Evolutionary conservation across 2,113 vertebrate species (phyloP), one percentile per base, ranked within the genome.

Genomic region (Acrocephalus arundinaceus): DNA sequence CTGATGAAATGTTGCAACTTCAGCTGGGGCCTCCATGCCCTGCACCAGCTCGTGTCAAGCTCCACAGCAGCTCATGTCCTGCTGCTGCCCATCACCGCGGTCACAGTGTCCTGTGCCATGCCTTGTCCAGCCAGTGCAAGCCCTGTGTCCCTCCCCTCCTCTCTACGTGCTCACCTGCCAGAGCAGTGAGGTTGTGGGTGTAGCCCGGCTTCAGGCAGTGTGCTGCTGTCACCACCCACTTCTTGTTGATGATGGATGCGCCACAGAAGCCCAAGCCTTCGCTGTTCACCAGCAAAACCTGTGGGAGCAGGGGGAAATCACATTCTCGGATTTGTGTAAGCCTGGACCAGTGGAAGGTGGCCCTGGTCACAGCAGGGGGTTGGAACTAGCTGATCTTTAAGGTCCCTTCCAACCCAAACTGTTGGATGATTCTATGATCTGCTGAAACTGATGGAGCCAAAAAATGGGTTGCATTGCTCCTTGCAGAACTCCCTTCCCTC

Each of bases 191-290:
- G 4, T 80, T 46, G 25, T 86, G 86, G 3, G 72, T 41, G 31
- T 77, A 78, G 0, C 25, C 94, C 7, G 94, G 91, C 37, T 91
- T 11, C 58, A 99, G 91, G 93, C 99, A 99, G 80, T 99, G 99
- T 0, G 99, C 99, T 3, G 99, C 99, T 3, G 99, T 99, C 93
- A 99, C 97, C 3, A 99, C 57, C 99, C 99, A 99, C n/a, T 93
- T 97, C 62, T 98, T 92, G 1, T 98, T 98, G 86, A 99, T 67
- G 74, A 99, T 99, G 83, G 99, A 98, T 0, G 97, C 99, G 0
- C 99, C 99, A 7, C 99, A 99, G 97, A 99, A 99, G 13, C 98
- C 95, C 30, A 78, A 10, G 1, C 92, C 78, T 0, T 96, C 12
- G 7, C 80, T 95, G 23, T 94, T 52, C 85, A 99, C 79, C 96